Percentiles rank a stretch among this genome's conserved stretches.
phyloP scores from a whole-genome alignment of 2,113 vertebrate genomes.

The Ranitomeya imitator region DNA sequence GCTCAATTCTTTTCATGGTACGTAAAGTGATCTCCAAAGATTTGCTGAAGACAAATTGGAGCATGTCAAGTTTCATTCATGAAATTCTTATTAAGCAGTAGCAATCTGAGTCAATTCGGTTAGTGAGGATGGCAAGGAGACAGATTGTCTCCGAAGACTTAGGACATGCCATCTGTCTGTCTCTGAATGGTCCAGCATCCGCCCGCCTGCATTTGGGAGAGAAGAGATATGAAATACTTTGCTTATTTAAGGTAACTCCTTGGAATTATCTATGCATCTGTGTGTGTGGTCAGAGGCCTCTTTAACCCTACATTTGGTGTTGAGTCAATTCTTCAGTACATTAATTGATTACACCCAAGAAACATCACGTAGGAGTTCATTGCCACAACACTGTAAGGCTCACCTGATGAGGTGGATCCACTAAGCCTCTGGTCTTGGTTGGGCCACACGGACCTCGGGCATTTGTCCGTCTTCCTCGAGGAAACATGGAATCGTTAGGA shows the following conservation, averaged over 20 bases:
- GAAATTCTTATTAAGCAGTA: background rate
- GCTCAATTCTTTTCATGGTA: background rate
- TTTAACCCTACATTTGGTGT: background rate
- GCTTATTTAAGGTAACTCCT: background rate
- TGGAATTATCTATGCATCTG: background rate
- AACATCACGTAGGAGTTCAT: too few species aligned
- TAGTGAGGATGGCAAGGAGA: background rate
- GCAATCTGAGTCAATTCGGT: background rate
- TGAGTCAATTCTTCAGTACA: background rate
- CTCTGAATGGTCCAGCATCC: background rate
- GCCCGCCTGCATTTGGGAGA: background rate
- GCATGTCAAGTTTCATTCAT: background rate
- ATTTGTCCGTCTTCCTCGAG: too few species aligned
- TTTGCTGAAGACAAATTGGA: background rate
- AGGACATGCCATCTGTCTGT: conserved; percentile 1
- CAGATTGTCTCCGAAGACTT: background rate
- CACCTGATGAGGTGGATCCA: too few species aligned
- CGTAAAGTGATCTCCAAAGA: background rate
- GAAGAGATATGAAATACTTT: background rate
- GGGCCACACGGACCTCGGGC: too few species aligned
- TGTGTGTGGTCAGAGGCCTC: background rate
- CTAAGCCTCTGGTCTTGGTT: too few species aligned
- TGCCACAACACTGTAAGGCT: too few species aligned
- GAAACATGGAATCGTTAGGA: too few species aligned
- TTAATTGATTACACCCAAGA: too few species aligned